Evolutionary conservation across 2,113 vertebrate genomes (phyloP), one percentile per base, ranked within the genome.

Genomic region (Sapajus apella): DNA sequence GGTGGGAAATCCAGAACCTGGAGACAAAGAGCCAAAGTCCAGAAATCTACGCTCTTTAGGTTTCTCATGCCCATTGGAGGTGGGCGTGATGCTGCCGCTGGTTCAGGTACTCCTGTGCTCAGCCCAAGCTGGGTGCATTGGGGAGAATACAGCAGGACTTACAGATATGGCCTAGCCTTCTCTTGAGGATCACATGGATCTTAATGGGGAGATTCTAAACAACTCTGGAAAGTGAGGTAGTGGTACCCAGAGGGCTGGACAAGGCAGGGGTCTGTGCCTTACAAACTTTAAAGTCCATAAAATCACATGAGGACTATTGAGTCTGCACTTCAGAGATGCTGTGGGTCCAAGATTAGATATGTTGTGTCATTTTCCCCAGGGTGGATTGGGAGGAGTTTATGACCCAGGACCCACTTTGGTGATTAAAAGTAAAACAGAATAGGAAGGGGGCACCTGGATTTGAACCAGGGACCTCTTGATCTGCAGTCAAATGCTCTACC

Each of bases 401-500:
- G 18, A 47, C 17, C n/a, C 0, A 72, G 25, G n/a, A 32, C 37
- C 18, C 68, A 55, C 43, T 66, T 84, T 16, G 6, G 40, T 17
- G 27, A 17, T 0, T 83, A 73, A 72, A 91, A 93, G 8, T 7
- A 17, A 52, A 2, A 20, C 1, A 25, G 16, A 50, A 50, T 50
- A 16, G 13, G 6, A 0, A 84, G 35, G 76, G 68, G 55, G 27
- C 72, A 89, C 23, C 64, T 25, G 47, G 76, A 96, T 52, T 91
- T 96, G 87, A 85, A 94, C 52, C 87, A 0, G 73, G 72, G 91
- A 86, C 64, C 81, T 81, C 55, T 86, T 96, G 72, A 45, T 90
- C 43, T 90, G 73, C 30, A 73, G 72, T 90, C 40, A 93, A 94
- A 80, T 81, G 87, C 91, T 91, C 92, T 87, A 14, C 66, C 76